Evolutionary conservation across 2,888 invertebrate genomes (phyloP), one percentile per base, ranked within the genome.

Genomic region (Trachelus tabidus): DNA sequence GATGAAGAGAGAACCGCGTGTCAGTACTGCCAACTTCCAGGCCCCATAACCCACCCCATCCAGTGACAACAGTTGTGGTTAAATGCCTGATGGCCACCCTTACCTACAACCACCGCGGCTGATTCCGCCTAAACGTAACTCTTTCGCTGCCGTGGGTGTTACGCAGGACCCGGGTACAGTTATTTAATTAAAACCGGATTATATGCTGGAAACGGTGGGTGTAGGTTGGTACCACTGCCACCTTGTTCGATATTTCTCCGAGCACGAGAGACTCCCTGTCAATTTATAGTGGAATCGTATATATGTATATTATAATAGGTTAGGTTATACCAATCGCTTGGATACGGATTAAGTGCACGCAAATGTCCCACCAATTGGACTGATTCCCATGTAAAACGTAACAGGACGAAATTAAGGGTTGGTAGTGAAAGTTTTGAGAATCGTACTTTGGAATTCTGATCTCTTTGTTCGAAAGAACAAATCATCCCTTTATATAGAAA

Each of bases 151-250:
- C 74, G 23, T 40, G 33, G 68, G 35, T 34, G 75, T 30, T 40
- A 68, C 68, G 37, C 34, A 23, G 15, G 40, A 23, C 75, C 40
- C 79, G 76, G 73, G 75, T 76, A 79, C 81, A 82, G 87, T 90
- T 89, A 89, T 90, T 90, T 90, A 89, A 90, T 90, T 90, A 90
- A 90, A 90, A 89, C 87, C 89, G 90, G 90, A 90, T 90, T 89
- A 89, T 84, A 84, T 85, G 82, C 80, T 56, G 74, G 74, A 74
- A 15, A 34, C 31, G 11, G 35, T 71, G 11, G 71, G 34, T 33
- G 56, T 73, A 56, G 40, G 23, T 56, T 56, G 40, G 40, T 56
- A 56, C 9, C 40, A 23, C 40, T 56, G 40, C 23, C 40, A 56
- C 40, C 40, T 56, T 56, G 40, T 56, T 56, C 1, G 23, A 56